phyloP scores from a whole-genome alignment of 2,797 vertebrate species.

The Apogon talboti region DNA sequence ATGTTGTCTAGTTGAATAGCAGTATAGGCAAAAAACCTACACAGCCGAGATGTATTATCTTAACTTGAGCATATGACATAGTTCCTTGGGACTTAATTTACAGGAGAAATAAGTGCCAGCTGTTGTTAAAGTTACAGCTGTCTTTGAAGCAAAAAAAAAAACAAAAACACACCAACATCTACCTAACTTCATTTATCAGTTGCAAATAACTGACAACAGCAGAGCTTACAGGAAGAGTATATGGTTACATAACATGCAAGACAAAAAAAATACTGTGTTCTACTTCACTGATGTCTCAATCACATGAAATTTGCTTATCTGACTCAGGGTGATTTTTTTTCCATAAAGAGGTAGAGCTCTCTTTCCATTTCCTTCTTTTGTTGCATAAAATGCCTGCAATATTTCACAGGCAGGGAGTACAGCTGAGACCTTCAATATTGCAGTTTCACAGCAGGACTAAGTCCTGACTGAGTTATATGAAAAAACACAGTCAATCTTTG shows the following conservation, averaged over 20 bases:
- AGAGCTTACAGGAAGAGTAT: slow-evolving; percentile 1
- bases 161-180: not conserved
- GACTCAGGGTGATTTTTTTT: slow-evolving; percentile 10
- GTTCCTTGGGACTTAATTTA: not conserved
- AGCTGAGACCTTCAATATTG: slow-evolving; percentile 68
- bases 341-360: slow-evolving; percentile 11
- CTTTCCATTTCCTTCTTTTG: slow-evolving; percentile 70
- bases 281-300: slow-evolving; percentile 26
- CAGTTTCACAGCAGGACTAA: slow-evolving; percentile 64
- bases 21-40: slow-evolving; percentile 14
- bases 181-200: not conserved
- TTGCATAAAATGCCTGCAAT: slow-evolving; percentile 56
- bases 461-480: slow-evolving; percentile 29
- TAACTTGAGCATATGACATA: slow-evolving; percentile 1
- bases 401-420: slow-evolving; percentile 31
- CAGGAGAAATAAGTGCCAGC: not conserved
- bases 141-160: not conserved
- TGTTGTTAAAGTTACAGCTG: not conserved
- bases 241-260: slow-evolving; percentile 35
- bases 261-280: slow-evolving; percentile 8
- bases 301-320: slow-evolving; percentile 52
- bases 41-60: slow-evolving; percentile 1
- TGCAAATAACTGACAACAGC: not conserved
- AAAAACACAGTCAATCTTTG: slow-evolving; percentile 14
- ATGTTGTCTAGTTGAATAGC: not conserved